Base-by-base conservation (phyloP, 2,113 vertebrate genomes). In the Vimba vimba region DNA sequence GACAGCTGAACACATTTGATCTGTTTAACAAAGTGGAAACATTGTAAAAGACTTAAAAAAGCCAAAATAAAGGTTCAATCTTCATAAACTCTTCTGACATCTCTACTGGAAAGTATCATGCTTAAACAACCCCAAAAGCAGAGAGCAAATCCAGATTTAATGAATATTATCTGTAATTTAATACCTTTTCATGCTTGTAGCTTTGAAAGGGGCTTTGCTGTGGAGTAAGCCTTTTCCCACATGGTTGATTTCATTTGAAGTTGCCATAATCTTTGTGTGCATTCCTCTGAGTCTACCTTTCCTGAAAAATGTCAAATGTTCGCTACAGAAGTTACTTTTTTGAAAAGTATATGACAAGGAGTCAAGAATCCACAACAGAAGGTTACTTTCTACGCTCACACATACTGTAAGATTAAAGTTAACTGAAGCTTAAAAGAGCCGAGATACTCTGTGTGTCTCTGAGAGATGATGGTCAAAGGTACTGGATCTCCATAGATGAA, bases 231-330 rank as follows among this genome's bases (percentile, higher is more conserved):
- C 71, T 79, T 81, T 92, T 91, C 86, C 84, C 81, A 52, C 62
- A 60, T 89, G 89, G 92, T 73, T 79, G 27, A 77, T 92, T 93
- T 90, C 84, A 93, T 85, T 84, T 93, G 87, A 93, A 92, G 86
- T 90, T 92, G 87, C 86, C 84, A 90, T 93, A 86, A 91, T 89
- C 84, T 92, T 87, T 92, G 19, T 90, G 90, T 68, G 86, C 33
- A 94, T 91, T 89, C 89, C 91, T 92, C 82, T 66, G 89, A 92
- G 86, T 66, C 87, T 86, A 90, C 68, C 87, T 91, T 91, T 88
- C 86, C 86, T 88, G 89, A 94, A 92, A 92, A 79, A 89, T 86
- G 86, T 93, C 91, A 94, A 82, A 89, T 90, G 71, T 90, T 62
- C 17, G 33, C 57, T 90, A 83, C 84, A 77, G 57, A 92, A 91